These are phyloP conservation scores for Cylloceria caligata DNA, from an alignment of 2,888 invertebrate species.

Conservation along the genomic window DNA sequence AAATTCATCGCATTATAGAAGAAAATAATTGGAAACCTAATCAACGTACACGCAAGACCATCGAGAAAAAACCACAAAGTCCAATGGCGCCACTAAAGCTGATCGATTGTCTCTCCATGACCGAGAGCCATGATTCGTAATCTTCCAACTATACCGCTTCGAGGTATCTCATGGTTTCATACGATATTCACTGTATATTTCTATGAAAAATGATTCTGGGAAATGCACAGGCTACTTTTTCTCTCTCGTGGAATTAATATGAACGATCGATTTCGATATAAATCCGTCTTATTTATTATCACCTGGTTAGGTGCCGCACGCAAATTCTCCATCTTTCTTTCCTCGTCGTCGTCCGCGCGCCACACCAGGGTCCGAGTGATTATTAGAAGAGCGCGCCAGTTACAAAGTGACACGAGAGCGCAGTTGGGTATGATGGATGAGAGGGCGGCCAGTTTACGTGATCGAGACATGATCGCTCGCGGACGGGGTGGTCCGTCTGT, in stretches of 20 bases:
- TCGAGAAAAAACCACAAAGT: no score
- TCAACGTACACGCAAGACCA: no score
- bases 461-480: slow-evolving; percentile 82
- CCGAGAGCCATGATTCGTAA: no score
- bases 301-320: slow-evolving; percentile 22
- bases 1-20: no score
- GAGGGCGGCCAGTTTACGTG: slow-evolving; percentile 84
- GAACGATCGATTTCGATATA: slow-evolving; percentile 17
- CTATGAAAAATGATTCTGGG: background rate
- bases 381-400: slow-evolving; percentile 64
- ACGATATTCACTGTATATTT: no score
- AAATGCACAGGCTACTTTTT: no score
- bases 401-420: slow-evolving; percentile 80
- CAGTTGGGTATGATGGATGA: slow-evolving; percentile 83
- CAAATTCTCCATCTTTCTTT: slow-evolving; percentile 14
- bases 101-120: no score
- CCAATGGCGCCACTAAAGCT: no score
- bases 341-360: slow-evolving; percentile 1
- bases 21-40: no score
- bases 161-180: no score
- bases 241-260: background rate
- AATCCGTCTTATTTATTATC: slow-evolving; percentile 21
- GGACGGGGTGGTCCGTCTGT: slow-evolving; percentile 82
- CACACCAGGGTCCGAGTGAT: slow-evolving; percentile 41
- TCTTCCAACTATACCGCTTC: no score